These are phyloP conservation scores for Polia nebulosa DNA, from an alignment of 2,888 invertebrate species.

Conservation along the genomic window DNA sequence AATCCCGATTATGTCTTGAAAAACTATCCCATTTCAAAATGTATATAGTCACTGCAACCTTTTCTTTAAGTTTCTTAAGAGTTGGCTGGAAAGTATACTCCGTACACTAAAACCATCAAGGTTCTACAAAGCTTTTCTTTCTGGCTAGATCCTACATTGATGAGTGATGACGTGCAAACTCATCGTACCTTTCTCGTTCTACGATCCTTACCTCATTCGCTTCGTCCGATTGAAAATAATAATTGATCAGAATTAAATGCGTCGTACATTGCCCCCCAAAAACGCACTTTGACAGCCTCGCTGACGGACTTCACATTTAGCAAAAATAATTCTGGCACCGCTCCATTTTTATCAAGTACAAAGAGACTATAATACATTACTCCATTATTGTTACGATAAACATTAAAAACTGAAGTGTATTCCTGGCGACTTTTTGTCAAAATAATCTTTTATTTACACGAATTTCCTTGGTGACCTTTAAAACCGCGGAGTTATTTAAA, in stretches of 20 bases:
- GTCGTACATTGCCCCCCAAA: conserved; percentile 1
- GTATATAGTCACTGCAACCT: neutral
- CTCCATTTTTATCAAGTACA: conserved; percentile 30
- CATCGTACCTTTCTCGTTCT: too few species aligned
- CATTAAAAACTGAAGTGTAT: conserved; percentile 12
- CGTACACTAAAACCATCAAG: too few species aligned
- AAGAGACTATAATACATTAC: conserved; percentile 1
- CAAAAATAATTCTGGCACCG: conserved; percentile 46
- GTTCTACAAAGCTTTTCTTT: too few species aligned
- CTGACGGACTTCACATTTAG: neutral
- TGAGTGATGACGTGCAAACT: too few species aligned
- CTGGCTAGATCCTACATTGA: too few species aligned
- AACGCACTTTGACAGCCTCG: conserved; percentile 6
- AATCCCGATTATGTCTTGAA: too few species aligned
- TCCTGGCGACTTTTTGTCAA: conserved; percentile 1
- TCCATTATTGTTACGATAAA: conserved; percentile 28
- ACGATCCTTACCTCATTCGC: too few species aligned
- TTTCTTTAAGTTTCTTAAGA: too few species aligned
- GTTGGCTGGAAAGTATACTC: too few species aligned
- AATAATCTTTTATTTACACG: conserved; percentile 33
- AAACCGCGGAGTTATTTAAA: conserved; percentile 8
- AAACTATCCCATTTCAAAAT: neutral
- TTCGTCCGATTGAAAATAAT: too few species aligned
- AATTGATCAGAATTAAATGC: too few species aligned
- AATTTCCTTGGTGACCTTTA: conserved; percentile 2